Conservation (phyloP, 2,888 invertebrate genomes). For the Aporophyla lueneburgensis region DNA sequence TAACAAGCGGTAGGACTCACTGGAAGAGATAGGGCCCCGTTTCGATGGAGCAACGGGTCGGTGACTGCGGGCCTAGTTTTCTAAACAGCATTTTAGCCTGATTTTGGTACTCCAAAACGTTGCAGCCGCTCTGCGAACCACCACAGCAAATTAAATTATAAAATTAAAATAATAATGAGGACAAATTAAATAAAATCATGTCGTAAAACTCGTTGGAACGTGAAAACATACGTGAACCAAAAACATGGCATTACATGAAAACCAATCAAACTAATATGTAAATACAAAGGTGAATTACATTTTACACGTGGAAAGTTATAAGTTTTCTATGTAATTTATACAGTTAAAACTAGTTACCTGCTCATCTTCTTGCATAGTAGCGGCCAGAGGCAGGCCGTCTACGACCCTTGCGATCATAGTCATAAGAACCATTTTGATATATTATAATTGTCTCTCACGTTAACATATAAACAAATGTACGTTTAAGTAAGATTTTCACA, state of each 20-base stretch:
- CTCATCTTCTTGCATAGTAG: slow-evolving; percentile 99
- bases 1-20: slow-evolving; percentile 92
- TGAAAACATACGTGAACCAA: slow-evolving; percentile 53
- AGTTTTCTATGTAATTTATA: slow-evolving; percentile 14
- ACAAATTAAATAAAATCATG: slow-evolving; percentile 69
- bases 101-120: slow-evolving; percentile 99
- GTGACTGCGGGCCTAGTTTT: slow-evolving; percentile 97
- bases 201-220: slow-evolving; percentile 52
- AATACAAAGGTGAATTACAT: slow-evolving; percentile 28
- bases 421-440: slow-evolving; percentile 96
- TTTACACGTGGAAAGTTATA: slow-evolving; percentile 32
- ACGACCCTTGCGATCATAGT: slow-evolving; percentile 99
- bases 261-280: slow-evolving; percentile 25
- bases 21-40: slow-evolving; percentile 99
- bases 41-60: slow-evolving; percentile 98
- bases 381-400: slow-evolving; percentile 98
- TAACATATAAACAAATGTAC: slow-evolving; percentile 69
- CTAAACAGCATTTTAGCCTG: slow-evolving; percentile 99
- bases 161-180: slow-evolving; percentile 67
- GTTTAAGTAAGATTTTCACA: slow-evolving; percentile 65
- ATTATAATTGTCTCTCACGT: slow-evolving; percentile 71
- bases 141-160: slow-evolving; percentile 84
- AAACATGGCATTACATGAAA: slow-evolving; percentile 25
- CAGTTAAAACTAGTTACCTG: slow-evolving; percentile 92
- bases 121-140: slow-evolving; percentile 96